phyloP scores from a whole-genome alignment of 1,140 invertebrate species.

The Hylaeus anthracinus region DNA sequence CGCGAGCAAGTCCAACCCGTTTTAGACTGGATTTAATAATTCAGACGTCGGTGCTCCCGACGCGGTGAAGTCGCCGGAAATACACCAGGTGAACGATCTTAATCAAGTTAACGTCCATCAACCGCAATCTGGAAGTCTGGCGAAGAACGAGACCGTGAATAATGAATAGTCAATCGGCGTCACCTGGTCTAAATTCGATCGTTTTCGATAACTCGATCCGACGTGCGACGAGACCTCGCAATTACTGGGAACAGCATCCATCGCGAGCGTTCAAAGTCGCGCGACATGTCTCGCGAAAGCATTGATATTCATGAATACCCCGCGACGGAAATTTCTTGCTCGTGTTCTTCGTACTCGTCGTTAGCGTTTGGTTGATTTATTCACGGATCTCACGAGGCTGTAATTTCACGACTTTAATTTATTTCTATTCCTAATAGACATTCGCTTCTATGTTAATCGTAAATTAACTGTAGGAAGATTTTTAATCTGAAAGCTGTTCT shows the following conservation, averaged over 20 bases:
- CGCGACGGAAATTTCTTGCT: constrained; percentile 40
- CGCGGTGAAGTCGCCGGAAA: constrained; percentile 11
- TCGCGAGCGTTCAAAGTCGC: background rate
- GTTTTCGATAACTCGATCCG: background rate
- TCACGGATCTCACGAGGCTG: background rate
- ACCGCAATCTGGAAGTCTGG: constrained; percentile 5
- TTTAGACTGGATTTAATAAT: background rate
- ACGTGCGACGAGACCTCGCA: background rate
- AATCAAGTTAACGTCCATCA: constrained; percentile 38
- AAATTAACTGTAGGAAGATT: no score
- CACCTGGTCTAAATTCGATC: background rate
- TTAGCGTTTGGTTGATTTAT: constrained; percentile 43
- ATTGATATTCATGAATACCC: constrained; percentile 47
- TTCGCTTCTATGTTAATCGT: no score
- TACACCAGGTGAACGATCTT: constrained; percentile 20
- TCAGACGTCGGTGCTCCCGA: no score
- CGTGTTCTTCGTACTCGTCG: constrained; percentile 36
- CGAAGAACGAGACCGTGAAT: constrained; percentile 1
- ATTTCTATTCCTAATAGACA: no score
- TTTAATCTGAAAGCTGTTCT: no score
- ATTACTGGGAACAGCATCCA: constrained; percentile 13
- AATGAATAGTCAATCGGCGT: constrained; percentile 11
- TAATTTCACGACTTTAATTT: no score
- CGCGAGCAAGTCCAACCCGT: background rate
- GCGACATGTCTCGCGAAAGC: constrained; percentile 12